phyloP scores from a whole-genome alignment of 2,888 invertebrate species.

The Ichneumoninae sp. region DNA sequence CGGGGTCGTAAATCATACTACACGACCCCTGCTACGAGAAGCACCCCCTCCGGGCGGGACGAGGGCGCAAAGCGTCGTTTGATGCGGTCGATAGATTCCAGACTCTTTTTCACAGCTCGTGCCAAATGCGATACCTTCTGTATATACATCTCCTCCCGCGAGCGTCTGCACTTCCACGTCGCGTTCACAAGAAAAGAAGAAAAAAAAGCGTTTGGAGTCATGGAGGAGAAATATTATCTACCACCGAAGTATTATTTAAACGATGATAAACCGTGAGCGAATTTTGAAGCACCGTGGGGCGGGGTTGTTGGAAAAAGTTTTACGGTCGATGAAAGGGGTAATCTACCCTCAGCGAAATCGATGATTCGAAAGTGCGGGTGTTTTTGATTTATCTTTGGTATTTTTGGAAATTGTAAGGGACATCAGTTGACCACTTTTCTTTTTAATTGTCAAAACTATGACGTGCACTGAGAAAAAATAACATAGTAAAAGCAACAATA shows the following conservation, averaged over 20 bases:
- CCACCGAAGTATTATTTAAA: conserved; percentile 15
- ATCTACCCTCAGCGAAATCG: neutral
- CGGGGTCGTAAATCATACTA: conserved; percentile 69
- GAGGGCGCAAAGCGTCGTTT: conserved; percentile 66
- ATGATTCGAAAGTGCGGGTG: neutral
- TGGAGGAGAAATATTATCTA: conserved; percentile 27
- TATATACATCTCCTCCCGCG: neutral
- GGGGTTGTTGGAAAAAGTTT: neutral
- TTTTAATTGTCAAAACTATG: no score
- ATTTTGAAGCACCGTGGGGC: conserved; percentile 5
- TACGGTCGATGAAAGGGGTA: neutral
- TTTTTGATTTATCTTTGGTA: no score
- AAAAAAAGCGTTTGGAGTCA: neutral
- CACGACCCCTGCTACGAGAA: conserved; percentile 34
- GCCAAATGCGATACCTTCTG: conserved; percentile 56
- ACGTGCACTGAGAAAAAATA: no score
- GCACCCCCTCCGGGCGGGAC: conserved; percentile 31
- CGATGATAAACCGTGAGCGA: conserved; percentile 14
- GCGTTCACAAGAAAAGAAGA: conserved; percentile 27
- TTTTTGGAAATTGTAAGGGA: neutral
- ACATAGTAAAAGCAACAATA: no score
- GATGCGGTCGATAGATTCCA: conserved; percentile 68
- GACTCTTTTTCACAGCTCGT: conserved; percentile 62
- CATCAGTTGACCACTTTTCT: no score
- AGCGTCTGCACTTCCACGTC: neutral